phyloP scores from a whole-genome alignment of 1,140 invertebrate genomes.

The Sitophilus oryzae region DNA sequence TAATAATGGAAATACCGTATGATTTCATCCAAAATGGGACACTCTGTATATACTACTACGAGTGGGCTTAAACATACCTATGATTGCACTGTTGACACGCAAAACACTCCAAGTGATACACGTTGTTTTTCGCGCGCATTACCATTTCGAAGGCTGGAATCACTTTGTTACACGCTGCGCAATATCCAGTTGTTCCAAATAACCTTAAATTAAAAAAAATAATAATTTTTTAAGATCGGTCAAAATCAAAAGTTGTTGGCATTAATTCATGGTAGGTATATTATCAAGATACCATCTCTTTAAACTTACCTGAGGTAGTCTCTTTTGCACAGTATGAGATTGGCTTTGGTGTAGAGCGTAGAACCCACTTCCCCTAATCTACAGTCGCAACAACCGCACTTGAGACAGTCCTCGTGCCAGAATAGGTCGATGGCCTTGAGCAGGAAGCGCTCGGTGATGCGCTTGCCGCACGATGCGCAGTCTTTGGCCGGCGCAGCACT shows the following conservation, averaged over 20 bases:
- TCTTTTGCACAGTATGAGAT: slow-evolving; percentile 86
- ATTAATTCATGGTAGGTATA: background rate
- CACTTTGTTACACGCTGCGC: slow-evolving; percentile 85
- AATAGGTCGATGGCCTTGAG: slow-evolving; percentile 77
- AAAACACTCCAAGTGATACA: slow-evolving; percentile 94
- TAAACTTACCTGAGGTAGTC: slow-evolving; percentile 80
- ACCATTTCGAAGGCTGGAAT: slow-evolving; percentile 97
- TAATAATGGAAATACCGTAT: too few relatives aligned
- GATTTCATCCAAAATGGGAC: too few relatives aligned
- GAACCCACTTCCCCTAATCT: slow-evolving; percentile 87
- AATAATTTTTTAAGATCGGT: background rate
- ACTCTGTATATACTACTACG: background rate
- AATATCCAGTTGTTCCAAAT: slow-evolving; percentile 88
- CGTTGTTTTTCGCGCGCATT: slow-evolving; percentile 89
- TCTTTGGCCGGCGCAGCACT: slow-evolving; percentile 51
- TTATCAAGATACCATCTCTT: background rate
- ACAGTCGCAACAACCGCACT: slow-evolving; percentile 90
- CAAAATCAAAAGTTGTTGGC: background rate
- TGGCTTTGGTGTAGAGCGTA: slow-evolving; percentile 86
- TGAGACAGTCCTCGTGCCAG: slow-evolving; percentile 94
- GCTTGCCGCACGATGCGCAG: slow-evolving; percentile 70
- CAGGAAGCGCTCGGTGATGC: slow-evolving; percentile 69
- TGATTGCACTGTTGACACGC: slow-evolving; percentile 95
- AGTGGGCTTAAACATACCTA: slow-evolving; percentile 58
- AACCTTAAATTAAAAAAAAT: slow-evolving; percentile 56